Evolutionary conservation across 2,888 invertebrate species (phyloP), one percentile per base, ranked within the genome.

Genomic region (Synergus laeviventris): DNA sequence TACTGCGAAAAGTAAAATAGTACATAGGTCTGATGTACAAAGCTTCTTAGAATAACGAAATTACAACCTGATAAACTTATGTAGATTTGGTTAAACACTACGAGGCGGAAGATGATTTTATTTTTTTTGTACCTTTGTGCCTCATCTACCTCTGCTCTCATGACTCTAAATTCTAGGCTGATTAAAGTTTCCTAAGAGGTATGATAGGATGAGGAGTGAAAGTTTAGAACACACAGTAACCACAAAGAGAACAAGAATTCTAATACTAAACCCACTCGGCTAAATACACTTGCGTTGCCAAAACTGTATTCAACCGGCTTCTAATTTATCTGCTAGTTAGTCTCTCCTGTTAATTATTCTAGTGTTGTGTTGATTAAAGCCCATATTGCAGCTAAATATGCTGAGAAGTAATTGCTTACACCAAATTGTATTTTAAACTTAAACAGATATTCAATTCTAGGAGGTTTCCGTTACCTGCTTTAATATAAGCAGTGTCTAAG

Each of bases 241-340:
- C 64, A 70, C 70, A 70, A 49, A 31, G 66, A 45, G 66, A 49
- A 70, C 45, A 16, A 11, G 70, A 70, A 70, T 70, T n/a, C 49
- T 31, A 70, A 31, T 16, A 49, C 49, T 49, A 70, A 49, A 49
- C 31, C 49, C 66, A 11, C 31, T 9, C 8, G 45, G 66, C 45
- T 2, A n/a, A 70, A 70, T n/a, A 31, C 49, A 49, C 49, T 31
- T 70, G n/a, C 45, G 31, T 70, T 70, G 45, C 64, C 39, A 42
- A 64, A 64, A 49, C 70, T 49, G n/a, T 45, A 21, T 49, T 70
- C 70, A 70, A 31, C 45, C 24, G 49, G 31, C 31, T 49, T 70
- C 45, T 24, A 49, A 70, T 49, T 70, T 70, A 42, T 70, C 24
- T 21, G 18, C 16, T 70, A 49, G 24, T 70, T 45, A 70, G 14